phyloP scores from a whole-genome alignment of 2,797 vertebrate species.

The Scarus forsteni region DNA sequence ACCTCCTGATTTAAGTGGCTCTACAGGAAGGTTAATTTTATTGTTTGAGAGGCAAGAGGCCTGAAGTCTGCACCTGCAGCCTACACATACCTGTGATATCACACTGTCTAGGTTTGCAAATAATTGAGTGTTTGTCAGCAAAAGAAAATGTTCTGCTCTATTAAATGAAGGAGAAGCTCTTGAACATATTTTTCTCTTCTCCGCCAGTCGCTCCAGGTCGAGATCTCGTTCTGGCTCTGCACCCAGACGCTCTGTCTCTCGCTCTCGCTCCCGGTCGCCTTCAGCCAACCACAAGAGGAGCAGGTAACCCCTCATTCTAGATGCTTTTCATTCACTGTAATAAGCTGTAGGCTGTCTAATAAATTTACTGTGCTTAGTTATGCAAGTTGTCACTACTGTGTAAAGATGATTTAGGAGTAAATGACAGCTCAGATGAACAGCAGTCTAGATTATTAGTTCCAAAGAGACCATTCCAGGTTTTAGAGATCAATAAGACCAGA shows the following conservation, averaged over 20 bases:
- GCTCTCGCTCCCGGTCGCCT: slow-evolving; percentile 83
- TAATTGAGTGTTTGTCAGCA: background rate
- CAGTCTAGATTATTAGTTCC: slow-evolving; percentile 19
- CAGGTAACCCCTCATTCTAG: slow-evolving; percentile 71
- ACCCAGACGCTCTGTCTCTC: slow-evolving; percentile 77
- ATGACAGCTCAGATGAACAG: slow-evolving; percentile 8
- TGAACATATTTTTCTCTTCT: background rate
- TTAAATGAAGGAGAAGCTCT: background rate
- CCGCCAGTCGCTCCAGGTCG: slow-evolving; percentile 81
- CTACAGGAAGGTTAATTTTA: no score
- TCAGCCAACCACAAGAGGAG: slow-evolving; percentile 83
- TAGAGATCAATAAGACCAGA: slow-evolving; percentile 25
- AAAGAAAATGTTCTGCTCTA: background rate
- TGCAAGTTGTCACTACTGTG: slow-evolving; percentile 30
- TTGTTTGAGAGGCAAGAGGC: no score
- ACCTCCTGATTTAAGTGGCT: background rate
- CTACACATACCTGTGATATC: background rate
- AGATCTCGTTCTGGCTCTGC: slow-evolving; percentile 80
- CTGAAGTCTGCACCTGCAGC: background rate
- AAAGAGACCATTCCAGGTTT: slow-evolving; percentile 4
- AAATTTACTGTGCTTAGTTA: slow-evolving; percentile 44
- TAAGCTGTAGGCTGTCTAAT: slow-evolving; percentile 31
- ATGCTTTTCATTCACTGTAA: slow-evolving; percentile 22
- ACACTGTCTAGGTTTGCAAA: background rate
- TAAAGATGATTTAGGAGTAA: slow-evolving; percentile 7